phyloP scores from a whole-genome alignment of 2,113 vertebrate genomes.

The Cryptomyrus ogoouensis region DNA sequence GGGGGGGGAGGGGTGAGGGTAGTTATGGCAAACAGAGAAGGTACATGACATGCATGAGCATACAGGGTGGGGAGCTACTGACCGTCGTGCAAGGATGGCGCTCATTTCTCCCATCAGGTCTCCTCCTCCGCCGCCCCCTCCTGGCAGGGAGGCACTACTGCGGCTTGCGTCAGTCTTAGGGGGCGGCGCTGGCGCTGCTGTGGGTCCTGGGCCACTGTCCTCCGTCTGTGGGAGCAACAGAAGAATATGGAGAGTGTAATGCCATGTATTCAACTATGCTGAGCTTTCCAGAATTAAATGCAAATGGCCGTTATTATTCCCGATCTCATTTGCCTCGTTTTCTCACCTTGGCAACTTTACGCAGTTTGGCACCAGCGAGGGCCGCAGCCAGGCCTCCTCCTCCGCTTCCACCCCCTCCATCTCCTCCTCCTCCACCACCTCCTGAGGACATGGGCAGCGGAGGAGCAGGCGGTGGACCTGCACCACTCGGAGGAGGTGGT shows the following conservation, averaged over 20 bases:
- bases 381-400: slow-evolving; percentile 70
- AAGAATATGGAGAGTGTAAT: neutral
- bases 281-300: neutral
- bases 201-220: slow-evolving; percentile 42
- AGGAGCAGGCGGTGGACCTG: slow-evolving; percentile 56
- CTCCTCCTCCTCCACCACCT: slow-evolving; percentile 32
- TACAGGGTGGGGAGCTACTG: slow-evolving; percentile 37
- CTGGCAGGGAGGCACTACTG: slow-evolving; percentile 53
- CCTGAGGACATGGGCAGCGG: slow-evolving; percentile 60
- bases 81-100: slow-evolving; percentile 83
- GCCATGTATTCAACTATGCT: neutral
- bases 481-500: slow-evolving; percentile 56
- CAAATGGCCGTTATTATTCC: neutral
- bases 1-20: neutral
- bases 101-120: slow-evolving; percentile 88
- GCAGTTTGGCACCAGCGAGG: slow-evolving; percentile 78
- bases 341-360: slow-evolving; percentile 74
- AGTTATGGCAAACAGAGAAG: neutral
- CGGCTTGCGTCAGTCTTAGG: slow-evolving; percentile 62
- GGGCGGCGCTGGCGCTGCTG: slow-evolving; percentile 30
- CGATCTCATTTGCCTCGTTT: neutral
- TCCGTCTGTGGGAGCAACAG: slow-evolving; percentile 57
- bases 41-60: neutral
- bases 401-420: slow-evolving; percentile 26
- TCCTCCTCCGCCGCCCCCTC: slow-evolving; percentile 52